These are phyloP conservation scores for Spisula solida DNA, from an alignment of 2,888 invertebrate genomes.

Conservation along the genomic window DNA sequence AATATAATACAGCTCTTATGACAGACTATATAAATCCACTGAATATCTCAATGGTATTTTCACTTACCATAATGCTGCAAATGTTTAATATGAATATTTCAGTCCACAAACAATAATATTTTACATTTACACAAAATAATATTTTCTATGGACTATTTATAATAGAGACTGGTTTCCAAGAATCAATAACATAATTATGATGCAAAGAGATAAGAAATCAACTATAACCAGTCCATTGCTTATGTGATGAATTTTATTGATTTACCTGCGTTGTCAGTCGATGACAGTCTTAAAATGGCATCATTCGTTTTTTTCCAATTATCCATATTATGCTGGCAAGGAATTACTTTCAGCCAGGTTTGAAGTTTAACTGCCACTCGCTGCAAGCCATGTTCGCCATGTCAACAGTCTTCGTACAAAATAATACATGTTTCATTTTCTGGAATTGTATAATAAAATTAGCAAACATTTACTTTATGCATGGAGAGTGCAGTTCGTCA, in stretches of 20 bases:
- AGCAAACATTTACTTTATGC: background rate
- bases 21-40: background rate
- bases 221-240: background rate
- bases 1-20: background rate
- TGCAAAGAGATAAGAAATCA: background rate
- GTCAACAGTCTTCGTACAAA: background rate
- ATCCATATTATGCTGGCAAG: background rate
- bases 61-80: background rate
- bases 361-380: background rate
- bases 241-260: background rate
- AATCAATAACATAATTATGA: background rate
- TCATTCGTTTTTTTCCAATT: background rate
- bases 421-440: background rate
- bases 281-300: background rate
- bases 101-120: background rate
- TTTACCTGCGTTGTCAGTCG: background rate
- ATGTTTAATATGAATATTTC: constrained; percentile 4
- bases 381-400: background rate
- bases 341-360: background rate
- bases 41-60: background rate
- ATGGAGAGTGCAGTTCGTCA: too few species aligned
- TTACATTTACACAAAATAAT: background rate
- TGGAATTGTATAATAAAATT: background rate
- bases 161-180: background rate
- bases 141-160: background rate